These are phyloP conservation scores for Styela clava DNA, from an alignment of 23 tunicate species.

Conservation along the genomic window DNA sequence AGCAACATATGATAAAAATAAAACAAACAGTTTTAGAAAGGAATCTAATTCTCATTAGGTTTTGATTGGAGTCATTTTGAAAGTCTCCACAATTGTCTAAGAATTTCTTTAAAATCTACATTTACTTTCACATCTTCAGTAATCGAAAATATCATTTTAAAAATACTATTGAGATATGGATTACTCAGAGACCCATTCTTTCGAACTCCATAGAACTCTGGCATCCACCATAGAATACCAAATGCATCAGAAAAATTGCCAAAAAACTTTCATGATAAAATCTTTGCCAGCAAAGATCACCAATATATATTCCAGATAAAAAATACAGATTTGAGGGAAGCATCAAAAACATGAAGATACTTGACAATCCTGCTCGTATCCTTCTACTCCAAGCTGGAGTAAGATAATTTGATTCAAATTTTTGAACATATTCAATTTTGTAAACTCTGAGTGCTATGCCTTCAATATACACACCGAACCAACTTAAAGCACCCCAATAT, in stretches of 20 bases:
- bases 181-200: conserved; percentile 47
- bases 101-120: no score
- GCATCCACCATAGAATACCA: conserved; percentile 45
- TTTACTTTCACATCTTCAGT: no score
- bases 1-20: no score
- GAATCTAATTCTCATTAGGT: no score
- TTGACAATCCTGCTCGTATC: conserved; percentile 43
- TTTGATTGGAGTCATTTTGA: no score
- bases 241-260: conserved; percentile 23
- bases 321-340: conserved; percentile 67
- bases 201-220: conserved; percentile 67
- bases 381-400: conserved; percentile 53
- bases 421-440: conserved; percentile 23
- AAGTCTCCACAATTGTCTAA: no score
- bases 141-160: no score
- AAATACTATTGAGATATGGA: no score
- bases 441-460: conserved; percentile 42
- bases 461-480: conserved; percentile 81
- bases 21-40: no score
- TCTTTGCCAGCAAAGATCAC: conserved; percentile 37
- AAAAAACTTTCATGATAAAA: conserved; percentile 45
- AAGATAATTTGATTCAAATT: conserved; percentile 43
- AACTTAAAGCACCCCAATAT: conserved; percentile 63
- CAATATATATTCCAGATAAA: conserved; percentile 33
- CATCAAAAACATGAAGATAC: conserved; percentile 37